These are phyloP conservation scores for Coelinius sp. DNA, from an alignment of 2,888 invertebrate species.

Conservation along the genomic window DNA sequence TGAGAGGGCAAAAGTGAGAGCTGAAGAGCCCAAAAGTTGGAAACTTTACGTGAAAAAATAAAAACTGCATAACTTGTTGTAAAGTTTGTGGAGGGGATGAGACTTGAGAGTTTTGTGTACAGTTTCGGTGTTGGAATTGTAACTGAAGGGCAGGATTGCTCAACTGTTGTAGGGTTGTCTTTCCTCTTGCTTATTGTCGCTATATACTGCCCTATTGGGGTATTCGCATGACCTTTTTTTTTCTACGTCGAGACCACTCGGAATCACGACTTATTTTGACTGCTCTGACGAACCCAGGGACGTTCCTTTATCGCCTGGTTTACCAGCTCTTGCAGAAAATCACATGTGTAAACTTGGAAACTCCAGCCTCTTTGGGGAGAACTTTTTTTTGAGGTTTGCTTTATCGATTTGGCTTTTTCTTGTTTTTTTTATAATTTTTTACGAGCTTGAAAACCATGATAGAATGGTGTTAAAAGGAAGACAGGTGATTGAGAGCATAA, in stretches of 20 bases:
- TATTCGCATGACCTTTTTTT: not conserved
- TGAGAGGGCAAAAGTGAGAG: slow-evolving; percentile 31
- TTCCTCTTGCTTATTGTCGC: slow-evolving; percentile 19
- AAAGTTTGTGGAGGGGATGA: slow-evolving; percentile 8
- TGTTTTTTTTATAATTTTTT: not conserved
- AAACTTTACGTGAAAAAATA: slow-evolving; percentile 8
- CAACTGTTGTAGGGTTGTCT: slow-evolving; percentile 42
- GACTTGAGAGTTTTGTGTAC: not conserved
- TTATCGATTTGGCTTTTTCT: not conserved
- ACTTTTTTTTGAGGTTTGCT: not conserved
- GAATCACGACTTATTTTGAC: slow-evolving; percentile 22
- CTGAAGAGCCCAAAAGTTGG: slow-evolving; percentile 6
- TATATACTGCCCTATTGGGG: slow-evolving; percentile 14
- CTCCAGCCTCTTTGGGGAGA: not conserved
- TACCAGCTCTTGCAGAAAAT: no score
- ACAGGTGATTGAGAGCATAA: not conserved
- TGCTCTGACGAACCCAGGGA: slow-evolving; percentile 2
- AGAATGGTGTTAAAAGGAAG: not conserved
- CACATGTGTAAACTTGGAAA: no score
- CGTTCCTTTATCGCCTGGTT: not conserved
- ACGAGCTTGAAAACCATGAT: not conserved
- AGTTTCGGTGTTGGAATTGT: slow-evolving; percentile 36
- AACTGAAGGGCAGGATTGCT: slow-evolving; percentile 50
- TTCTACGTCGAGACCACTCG: not conserved
- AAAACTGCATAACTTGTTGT: slow-evolving; percentile 23